Evolutionary conservation across 2,113 vertebrate genomes (phyloP).

Genomic region (Mesocricetus auratus): DNA sequence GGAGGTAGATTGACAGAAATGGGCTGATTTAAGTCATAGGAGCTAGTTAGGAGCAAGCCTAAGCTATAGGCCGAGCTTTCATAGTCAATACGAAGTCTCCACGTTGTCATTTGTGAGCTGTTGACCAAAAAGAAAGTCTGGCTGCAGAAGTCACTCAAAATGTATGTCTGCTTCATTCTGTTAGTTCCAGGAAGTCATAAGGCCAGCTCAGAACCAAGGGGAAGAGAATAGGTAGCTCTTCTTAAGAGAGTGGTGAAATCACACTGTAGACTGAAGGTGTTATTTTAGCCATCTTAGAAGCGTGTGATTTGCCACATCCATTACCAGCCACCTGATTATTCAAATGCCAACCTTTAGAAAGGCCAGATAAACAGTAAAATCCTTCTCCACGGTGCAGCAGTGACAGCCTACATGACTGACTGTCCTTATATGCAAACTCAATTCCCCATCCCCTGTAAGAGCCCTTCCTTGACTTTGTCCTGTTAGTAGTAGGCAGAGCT

Average conservation of each 20-base stretch:
- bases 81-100: background rate
- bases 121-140: background rate
- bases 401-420: background rate
- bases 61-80: background rate
- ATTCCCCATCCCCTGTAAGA: background rate
- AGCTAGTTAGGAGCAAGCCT: background rate
- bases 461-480: background rate
- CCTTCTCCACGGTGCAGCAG: too few species aligned
- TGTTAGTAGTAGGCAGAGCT: background rate
- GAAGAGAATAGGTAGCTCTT: background rate
- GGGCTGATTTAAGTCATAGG: background rate
- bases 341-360: background rate
- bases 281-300: background rate
- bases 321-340: background rate
- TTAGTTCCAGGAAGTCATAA: background rate
- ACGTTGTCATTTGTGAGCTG: background rate
- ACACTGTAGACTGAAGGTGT: background rate
- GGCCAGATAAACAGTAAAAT: constrained; percentile 16
- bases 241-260: background rate
- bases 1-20: background rate
- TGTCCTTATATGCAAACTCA: background rate
- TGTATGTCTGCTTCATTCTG: background rate
- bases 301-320: background rate
- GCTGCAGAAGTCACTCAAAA: background rate
- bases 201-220: background rate